Evolutionary conservation across 2,113 vertebrate genomes (phyloP).

Genomic region (Campylomormyrus tamandua): DNA sequence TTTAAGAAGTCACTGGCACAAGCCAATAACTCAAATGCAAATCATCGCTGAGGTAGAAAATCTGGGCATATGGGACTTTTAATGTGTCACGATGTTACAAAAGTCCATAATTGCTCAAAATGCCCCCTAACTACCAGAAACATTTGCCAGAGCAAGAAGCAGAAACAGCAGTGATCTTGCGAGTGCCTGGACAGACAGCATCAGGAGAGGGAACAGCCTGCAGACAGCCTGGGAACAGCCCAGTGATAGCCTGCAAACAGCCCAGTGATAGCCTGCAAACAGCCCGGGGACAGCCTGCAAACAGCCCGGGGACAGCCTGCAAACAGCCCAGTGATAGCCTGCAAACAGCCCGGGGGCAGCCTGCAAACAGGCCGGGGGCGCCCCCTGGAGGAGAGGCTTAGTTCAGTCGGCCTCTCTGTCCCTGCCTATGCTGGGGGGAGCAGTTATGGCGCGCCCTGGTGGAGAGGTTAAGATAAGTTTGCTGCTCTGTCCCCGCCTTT

Average conservation of each 20-base stretch:
- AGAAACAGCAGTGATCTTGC: not conserved
- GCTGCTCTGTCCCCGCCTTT: not conserved
- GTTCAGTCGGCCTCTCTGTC: not conserved
- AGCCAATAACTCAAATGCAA: not conserved
- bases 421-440: not conserved
- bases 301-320: conserved; percentile 45
- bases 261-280: conserved; percentile 27
- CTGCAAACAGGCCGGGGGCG: not conserved
- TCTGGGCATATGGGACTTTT: not conserved
- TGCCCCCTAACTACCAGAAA: not conserved
- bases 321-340: conserved; percentile 21
- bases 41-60: not conserved
- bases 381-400: not conserved
- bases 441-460: not conserved
- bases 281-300: conserved; percentile 33
- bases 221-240: not conserved
- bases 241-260: conserved; percentile 53
- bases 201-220: conserved; percentile 77
- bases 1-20: not conserved
- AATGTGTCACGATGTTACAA: not conserved
- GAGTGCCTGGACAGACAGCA: conserved; percentile 19
- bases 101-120: not conserved
- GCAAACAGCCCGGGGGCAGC: conserved; percentile 68
- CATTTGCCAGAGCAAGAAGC: not conserved
- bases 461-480: not conserved